phyloP scores from a whole-genome alignment of 1,140 invertebrate genomes.

The Coptotermes formosanus region DNA sequence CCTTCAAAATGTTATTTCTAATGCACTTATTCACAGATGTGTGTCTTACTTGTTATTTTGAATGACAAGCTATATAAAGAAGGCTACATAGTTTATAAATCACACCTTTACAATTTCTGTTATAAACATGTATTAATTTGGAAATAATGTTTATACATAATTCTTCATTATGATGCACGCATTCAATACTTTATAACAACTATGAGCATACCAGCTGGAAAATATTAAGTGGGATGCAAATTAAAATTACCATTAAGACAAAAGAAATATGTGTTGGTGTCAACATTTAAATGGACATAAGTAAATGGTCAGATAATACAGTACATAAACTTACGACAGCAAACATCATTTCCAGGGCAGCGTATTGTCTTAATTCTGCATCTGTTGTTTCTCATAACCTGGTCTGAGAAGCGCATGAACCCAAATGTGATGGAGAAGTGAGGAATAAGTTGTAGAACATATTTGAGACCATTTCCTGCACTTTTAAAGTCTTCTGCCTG shows the following conservation, averaged over 20 bases:
- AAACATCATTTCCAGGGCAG: not conserved
- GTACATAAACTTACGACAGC: not conserved
- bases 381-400: constrained; percentile 5
- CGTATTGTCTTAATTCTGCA: constrained; percentile 12
- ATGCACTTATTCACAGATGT: too few species aligned
- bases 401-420: not conserved
- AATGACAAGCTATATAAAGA: too few species aligned
- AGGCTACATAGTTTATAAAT: too few species aligned
- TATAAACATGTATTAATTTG: not conserved
- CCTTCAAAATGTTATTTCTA: too few species aligned
- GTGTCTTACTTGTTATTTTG: too few species aligned
- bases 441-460: not conserved
- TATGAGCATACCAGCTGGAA: not conserved
- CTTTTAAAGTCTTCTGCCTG: not conserved
- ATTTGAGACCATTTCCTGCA: not conserved
- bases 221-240: not conserved
- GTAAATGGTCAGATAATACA: not conserved
- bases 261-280: not conserved
- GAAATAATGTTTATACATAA: not conserved
- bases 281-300: not conserved
- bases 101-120: too few species aligned
- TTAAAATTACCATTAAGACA: not conserved
- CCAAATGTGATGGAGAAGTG: constrained; percentile 14
- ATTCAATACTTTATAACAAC: not conserved
- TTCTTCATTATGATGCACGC: not conserved